These are phyloP conservation scores for Polydrusus tereticollis DNA, from an alignment of 2,888 invertebrate species.

Conservation along the genomic window DNA sequence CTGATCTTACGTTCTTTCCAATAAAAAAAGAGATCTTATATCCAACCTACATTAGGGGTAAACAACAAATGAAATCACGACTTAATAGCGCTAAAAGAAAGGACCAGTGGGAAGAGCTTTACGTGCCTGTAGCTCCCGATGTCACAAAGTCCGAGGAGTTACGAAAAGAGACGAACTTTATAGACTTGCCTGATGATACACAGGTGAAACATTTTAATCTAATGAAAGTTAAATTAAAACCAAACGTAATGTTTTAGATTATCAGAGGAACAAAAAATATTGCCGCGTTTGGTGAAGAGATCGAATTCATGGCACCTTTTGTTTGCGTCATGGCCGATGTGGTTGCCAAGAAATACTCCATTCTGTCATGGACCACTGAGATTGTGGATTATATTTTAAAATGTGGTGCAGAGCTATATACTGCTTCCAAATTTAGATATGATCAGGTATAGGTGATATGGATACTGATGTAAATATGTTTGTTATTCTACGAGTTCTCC, in stretches of 20 bases:
- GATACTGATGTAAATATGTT: too few species aligned
- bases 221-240: too few species aligned
- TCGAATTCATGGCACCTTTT: constrained; percentile 68
- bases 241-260: too few species aligned
- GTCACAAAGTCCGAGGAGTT: constrained; percentile 69
- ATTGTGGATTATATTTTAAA: constrained; percentile 73
- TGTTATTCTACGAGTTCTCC: background rate
- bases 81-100: constrained; percentile 43
- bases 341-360: constrained; percentile 72
- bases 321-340: constrained; percentile 73
- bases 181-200: constrained; percentile 72
- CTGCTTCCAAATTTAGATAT: constrained; percentile 64
- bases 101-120: constrained; percentile 49
- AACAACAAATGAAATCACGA: constrained; percentile 51
- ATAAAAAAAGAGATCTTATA: constrained; percentile 55
- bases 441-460: too few species aligned
- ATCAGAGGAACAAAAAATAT: constrained; percentile 70
- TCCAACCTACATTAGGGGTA: constrained; percentile 54
- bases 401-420: constrained; percentile 66
- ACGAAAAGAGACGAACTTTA: constrained; percentile 71
- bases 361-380: constrained; percentile 73
- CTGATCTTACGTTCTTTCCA: constrained; percentile 56
- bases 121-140: constrained; percentile 52
- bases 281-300: constrained; percentile 59
- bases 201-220: too few species aligned